Percentiles rank a stretch among this genome's conserved stretches.
Evolutionary conservation across 2,113 vertebrate genomes (phyloP).

Genomic region (Apteryx owenii): DNA sequence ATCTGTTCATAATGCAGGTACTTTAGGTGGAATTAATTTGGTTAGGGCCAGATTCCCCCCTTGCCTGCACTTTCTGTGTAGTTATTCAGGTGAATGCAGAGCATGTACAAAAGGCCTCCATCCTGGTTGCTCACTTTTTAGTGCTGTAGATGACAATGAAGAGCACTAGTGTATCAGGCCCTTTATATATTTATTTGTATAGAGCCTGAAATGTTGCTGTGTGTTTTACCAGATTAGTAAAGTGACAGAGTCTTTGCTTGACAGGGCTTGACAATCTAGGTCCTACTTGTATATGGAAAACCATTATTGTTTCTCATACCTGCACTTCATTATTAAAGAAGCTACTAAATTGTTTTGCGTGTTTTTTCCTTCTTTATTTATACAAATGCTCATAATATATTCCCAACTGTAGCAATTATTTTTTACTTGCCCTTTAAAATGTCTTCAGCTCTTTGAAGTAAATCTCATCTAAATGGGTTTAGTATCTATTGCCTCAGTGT

Average conservation of each 20-base stretch:
- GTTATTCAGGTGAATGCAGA: background rate
- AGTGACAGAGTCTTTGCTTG: background rate
- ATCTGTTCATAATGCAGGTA: background rate
- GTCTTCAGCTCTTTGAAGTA: background rate
- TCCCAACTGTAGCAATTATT: background rate
- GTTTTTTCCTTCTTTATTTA: background rate
- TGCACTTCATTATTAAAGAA: background rate
- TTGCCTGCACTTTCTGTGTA: background rate
- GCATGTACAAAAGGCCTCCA: background rate
- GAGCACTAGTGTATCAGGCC: background rate
- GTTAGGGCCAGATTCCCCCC: background rate
- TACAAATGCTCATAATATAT: background rate
- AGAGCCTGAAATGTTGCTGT: background rate
- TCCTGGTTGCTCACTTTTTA: background rate
- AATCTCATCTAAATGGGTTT: background rate
- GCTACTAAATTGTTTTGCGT: background rate
- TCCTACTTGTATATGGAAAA: background rate
- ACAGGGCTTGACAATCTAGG: background rate
- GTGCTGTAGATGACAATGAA: background rate
- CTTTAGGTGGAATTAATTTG: background rate
- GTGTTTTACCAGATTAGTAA: background rate
- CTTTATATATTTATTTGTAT: background rate
- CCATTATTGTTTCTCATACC: background rate
- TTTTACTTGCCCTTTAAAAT: background rate
- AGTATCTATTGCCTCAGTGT: background rate